Percentiles rank a stretch among this genome's conserved stretches.
Evolutionary conservation across 2,888 invertebrate genomes (phyloP).

Genomic region (Phasia obesa): DNA sequence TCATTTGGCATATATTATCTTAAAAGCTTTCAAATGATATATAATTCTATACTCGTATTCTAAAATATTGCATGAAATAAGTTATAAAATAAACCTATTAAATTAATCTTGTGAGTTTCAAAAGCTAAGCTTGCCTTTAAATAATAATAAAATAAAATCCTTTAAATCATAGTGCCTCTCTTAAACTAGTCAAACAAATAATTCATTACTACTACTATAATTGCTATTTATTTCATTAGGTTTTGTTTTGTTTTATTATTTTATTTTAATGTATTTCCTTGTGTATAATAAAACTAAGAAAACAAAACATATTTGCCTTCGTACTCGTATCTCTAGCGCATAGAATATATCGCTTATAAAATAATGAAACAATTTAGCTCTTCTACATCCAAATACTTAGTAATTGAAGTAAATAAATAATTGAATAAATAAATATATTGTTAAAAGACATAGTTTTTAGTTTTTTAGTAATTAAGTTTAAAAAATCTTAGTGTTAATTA

Average conservation of each 20-base stretch:
- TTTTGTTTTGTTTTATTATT: neutral
- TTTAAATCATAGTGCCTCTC: slow-evolving; percentile 49
- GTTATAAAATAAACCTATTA: slow-evolving; percentile 13
- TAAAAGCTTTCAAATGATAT: slow-evolving; percentile 54
- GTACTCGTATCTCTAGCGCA: neutral
- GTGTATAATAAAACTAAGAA: neutral
- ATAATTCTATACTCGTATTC: neutral
- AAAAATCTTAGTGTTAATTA: slow-evolving; percentile 25
- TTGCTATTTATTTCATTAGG: slow-evolving; percentile 18
- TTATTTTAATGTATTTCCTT: neutral
- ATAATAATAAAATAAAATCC: neutral
- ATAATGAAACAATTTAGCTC: slow-evolving; percentile 7
- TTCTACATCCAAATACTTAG: slow-evolving; percentile 8
- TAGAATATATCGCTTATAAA: neutral
- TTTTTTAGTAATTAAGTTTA: slow-evolving; percentile 23
- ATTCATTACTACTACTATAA: neutral
- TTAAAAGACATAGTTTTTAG: slow-evolving; percentile 56
- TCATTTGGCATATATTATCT: neutral
- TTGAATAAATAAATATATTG: slow-evolving; percentile 20
- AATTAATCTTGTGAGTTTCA: slow-evolving; percentile 48
- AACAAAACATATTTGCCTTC: neutral
- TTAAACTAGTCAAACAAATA: slow-evolving; percentile 28
- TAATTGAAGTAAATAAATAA: neutral
- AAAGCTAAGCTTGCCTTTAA: slow-evolving; percentile 52
- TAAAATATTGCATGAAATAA: slow-evolving; percentile 19